Conservation (phyloP, 1,140 invertebrate genomes). For the Hestina assimilis region DNA sequence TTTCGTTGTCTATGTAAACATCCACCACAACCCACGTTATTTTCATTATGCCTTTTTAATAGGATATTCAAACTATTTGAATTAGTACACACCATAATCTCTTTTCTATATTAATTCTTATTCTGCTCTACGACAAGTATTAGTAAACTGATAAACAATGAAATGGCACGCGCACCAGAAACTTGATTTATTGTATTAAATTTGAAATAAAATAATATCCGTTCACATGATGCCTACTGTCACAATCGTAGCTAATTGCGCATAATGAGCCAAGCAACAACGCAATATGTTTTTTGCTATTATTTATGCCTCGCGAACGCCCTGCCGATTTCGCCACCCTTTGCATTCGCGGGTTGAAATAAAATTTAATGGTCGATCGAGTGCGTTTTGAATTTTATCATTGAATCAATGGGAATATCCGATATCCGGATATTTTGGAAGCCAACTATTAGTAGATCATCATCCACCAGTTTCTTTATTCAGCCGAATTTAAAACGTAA, state of each 20-base stretch:
- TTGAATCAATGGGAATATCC: constrained; percentile 57
- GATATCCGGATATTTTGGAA: constrained; percentile 60
- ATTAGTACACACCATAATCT: too few relatives aligned
- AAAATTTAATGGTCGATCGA: constrained; percentile 72
- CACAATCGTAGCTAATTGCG: constrained; percentile 77
- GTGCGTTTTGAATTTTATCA: constrained; percentile 46
- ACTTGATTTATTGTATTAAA: constrained; percentile 24
- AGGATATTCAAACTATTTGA: too few relatives aligned
- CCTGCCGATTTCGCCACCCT: constrained; percentile 60
- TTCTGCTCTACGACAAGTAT: too few relatives aligned
- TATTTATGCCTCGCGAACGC: constrained; percentile 67
- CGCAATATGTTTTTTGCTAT: constrained; percentile 74
- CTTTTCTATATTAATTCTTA: too few relatives aligned
- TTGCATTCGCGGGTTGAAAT: constrained; percentile 58
- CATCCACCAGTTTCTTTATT: constrained; percentile 4
- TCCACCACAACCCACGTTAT: too few relatives aligned
- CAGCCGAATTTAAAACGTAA: not conserved
- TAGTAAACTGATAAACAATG: constrained; percentile 13
- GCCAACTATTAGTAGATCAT: constrained; percentile 25
- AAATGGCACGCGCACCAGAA: constrained; percentile 39
- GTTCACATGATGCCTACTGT: constrained; percentile 65
- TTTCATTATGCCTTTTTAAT: too few relatives aligned
- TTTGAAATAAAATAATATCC: constrained; percentile 47
- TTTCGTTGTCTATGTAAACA: not conserved
- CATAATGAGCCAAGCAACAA: constrained; percentile 71